Evolutionary conservation across 23 tunicate species (phyloP).

Genomic region (Phallusia fumigata): DNA sequence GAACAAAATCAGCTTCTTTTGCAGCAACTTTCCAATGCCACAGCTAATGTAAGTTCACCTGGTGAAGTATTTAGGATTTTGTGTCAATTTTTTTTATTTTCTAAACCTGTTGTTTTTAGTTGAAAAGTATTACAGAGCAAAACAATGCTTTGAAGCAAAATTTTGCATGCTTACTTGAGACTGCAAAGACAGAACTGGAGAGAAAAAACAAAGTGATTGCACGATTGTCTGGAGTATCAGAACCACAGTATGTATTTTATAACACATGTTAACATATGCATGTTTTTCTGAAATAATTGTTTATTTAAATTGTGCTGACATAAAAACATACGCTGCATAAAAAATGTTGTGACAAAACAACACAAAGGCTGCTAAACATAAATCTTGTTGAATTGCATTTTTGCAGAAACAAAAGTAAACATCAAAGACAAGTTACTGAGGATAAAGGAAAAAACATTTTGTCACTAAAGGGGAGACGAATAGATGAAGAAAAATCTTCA

Average conservation of each 20-base stretch:
- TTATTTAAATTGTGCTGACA: not conserved
- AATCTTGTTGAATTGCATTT: too few species aligned
- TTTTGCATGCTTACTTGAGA: constrained; percentile 42
- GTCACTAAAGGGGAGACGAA: not conserved
- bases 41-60: constrained; percentile 9
- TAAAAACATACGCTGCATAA: not conserved
- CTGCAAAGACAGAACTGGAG: constrained; percentile 46
- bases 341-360: too few species aligned
- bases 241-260: not conserved
- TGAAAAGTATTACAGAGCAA: constrained; percentile 17
- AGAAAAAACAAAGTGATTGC: constrained; percentile 50
- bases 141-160: constrained; percentile 31
- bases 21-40: constrained; percentile 30
- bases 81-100: too few species aligned
- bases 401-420: too few species aligned
- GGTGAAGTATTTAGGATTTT: too few species aligned
- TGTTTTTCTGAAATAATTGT: not conserved
- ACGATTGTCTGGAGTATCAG: constrained; percentile 13
- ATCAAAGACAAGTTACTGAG: too few species aligned
- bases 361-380: too few species aligned
- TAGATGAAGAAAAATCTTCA: too few species aligned
- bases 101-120: not conserved
- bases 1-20: constrained; percentile 35
- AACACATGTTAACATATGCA: not conserved
- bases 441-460: too few species aligned